These are phyloP conservation scores for Parazoanthus darwini DNA, from an alignment of 92 coral and sea anemone genomes.

Conservation along the genomic window DNA sequence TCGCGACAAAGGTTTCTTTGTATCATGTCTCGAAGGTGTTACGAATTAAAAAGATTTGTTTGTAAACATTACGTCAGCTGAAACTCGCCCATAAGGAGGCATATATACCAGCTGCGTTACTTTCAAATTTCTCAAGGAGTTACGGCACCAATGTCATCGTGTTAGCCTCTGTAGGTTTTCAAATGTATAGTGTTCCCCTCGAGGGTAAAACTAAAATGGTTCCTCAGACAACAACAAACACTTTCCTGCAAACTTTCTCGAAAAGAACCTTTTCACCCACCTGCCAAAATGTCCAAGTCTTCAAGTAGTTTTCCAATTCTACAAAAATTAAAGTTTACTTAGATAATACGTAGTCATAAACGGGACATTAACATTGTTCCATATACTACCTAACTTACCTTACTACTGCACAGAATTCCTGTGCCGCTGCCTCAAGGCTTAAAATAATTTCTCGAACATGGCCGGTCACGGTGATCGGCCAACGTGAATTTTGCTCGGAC, in stretches of 20 bases:
- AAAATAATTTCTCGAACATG: too few relatives aligned
- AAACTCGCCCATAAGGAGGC: neutral
- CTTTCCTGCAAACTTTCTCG: neutral
- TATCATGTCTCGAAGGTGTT: too few relatives aligned
- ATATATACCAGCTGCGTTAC: neutral
- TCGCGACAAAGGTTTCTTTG: too few relatives aligned
- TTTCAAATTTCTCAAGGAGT: neutral
- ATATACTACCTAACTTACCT: too few relatives aligned
- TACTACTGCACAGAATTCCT: too few relatives aligned
- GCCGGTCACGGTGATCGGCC: too few relatives aligned
- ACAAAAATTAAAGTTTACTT: neutral
- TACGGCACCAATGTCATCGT: too few relatives aligned
- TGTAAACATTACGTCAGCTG: too few relatives aligned
- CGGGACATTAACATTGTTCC: too few relatives aligned
- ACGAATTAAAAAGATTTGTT: too few relatives aligned
- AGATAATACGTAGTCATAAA: neutral
- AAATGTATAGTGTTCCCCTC: neutral
- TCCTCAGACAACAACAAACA: neutral
- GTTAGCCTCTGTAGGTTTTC: neutral
- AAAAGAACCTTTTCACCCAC: conserved; percentile 16
- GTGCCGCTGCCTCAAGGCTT: too few relatives aligned
- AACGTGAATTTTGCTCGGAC: too few relatives aligned
- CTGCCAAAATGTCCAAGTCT: conserved; percentile 68
- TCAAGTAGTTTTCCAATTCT: conserved; percentile 68
- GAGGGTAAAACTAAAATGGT: neutral